These are phyloP conservation scores for Neodiprion virginianus DNA, from an alignment of 1,140 invertebrate genomes.

Conservation along the genomic window DNA sequence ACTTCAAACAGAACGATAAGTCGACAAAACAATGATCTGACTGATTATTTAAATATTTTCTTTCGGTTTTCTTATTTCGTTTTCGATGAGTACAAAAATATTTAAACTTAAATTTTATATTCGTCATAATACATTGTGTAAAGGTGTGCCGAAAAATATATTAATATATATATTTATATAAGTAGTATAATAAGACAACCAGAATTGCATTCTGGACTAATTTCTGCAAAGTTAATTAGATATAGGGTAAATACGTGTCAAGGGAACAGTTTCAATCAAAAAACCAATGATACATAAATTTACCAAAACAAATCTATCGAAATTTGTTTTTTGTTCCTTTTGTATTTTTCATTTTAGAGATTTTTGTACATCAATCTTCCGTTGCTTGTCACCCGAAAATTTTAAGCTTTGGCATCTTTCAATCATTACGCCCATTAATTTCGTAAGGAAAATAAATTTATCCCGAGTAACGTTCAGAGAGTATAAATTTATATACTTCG, in stretches of 20 bases:
- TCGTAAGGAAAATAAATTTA: too few relatives aligned
- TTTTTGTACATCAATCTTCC: neutral
- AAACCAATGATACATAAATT: too few relatives aligned
- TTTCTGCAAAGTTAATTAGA: too few relatives aligned
- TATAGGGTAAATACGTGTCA: too few relatives aligned
- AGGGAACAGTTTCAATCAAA: too few relatives aligned
- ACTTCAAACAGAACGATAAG: too few relatives aligned
- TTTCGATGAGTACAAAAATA: neutral
- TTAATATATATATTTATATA: slow-evolving; percentile 14
- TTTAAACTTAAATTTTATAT: slow-evolving; percentile 20
- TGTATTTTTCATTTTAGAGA: neutral
- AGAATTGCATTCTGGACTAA: neutral
- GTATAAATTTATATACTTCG: neutral
- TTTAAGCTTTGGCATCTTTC: neutral
- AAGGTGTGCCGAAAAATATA: slow-evolving; percentile 2
- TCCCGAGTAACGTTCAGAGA: neutral
- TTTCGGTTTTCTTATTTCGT: neutral
- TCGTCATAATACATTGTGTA: slow-evolving; percentile 14
- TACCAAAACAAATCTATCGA: too few relatives aligned
- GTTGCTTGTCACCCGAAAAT: neutral
- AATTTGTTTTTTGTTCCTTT: neutral
- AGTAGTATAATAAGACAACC: slow-evolving; percentile 9
- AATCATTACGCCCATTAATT: neutral
- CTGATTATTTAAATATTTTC: neutral
- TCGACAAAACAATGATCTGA: too few relatives aligned